Evolutionary conservation across 2,113 vertebrate genomes (phyloP), one percentile per base, ranked within the genome.

Genomic region (Alligator sinensis): DNA sequence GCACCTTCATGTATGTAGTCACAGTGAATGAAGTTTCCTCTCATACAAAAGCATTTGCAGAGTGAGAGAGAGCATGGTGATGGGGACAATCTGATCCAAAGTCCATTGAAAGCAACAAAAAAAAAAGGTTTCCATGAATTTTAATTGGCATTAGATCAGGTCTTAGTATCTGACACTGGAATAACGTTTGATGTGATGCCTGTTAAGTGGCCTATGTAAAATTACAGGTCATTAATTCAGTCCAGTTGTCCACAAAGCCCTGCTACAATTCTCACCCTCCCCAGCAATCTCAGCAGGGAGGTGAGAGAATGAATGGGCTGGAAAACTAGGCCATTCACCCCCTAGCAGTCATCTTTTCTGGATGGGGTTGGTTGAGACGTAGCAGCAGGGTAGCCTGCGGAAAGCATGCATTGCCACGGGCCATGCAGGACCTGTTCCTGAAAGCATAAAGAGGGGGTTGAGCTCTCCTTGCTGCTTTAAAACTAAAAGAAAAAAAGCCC

Each of bases 1-100:
- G 88, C 59, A 86, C 66, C 90, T 92, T 95, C 81, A 95, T 95
- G 94, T 87, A 96, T 70, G 80, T 76, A 87, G 94, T 94, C 93
- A 95, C 3, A 1, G 82, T 84, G 90, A 95, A 91, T 90, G 91
- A 90, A 25, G 47, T 86, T 91, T 96, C 84, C 62, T 86, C 30
- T 87, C 92, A 85, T 19, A 93, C 96, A 96, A 84, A 24, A 24
- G 34, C 24, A 74, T 47, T 74, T 47, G 34, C 34, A 74, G 70
- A 22, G 34, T 72, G 11, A 38, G 19, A 47, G 34, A 47, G 93
- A 64, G 30, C 88, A 90, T 30, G 38, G 62, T 92, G 84, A 87
- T 0, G 1, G 58, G 70, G 82, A 94, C 88, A 95, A 90, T 77
- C 68, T 60, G 70, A 90, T 88, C 75, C 80, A 87, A 95, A 94